Evolutionary conservation across 2,888 invertebrate genomes (phyloP).

Genomic region (Thera obeliscata): DNA sequence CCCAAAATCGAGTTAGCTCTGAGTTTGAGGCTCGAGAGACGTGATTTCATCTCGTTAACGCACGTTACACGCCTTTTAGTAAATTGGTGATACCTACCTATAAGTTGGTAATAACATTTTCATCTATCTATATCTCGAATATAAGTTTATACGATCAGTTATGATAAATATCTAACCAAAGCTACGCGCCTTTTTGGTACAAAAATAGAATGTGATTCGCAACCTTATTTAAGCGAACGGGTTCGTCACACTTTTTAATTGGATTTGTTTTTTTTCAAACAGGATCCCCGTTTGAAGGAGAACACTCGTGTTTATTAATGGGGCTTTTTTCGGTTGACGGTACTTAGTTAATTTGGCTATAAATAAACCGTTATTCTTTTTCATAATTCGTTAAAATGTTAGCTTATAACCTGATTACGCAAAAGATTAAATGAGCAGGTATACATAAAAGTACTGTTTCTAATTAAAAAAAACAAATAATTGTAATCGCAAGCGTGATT

Average conservation of each 20-base stretch:
- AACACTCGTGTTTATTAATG: neutral
- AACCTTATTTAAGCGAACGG: conserved; percentile 30
- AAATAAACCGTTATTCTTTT: neutral
- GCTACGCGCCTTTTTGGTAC: neutral
- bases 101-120: too few relatives aligned
- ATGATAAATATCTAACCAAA: too few relatives aligned
- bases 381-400: neutral
- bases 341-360: conserved; percentile 5
- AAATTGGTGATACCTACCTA: too few relatives aligned
- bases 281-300: too few relatives aligned
- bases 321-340: conserved; percentile 8
- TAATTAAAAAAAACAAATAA: neutral
- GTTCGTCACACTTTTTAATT: conserved; percentile 25
- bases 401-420: neutral
- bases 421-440: neutral
- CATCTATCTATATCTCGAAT: too few relatives aligned
- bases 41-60: too few relatives aligned
- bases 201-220: conserved; percentile 37
- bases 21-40: too few relatives aligned
- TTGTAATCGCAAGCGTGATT: too few relatives aligned
- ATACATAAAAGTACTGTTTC: neutral
- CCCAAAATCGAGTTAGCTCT: too few relatives aligned
- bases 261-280: conserved; percentile 16
- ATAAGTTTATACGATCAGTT: too few relatives aligned
- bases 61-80: too few relatives aligned